phyloP scores from a whole-genome alignment of 2,113 vertebrate species.

The Cnemophilus loriae region DNA sequence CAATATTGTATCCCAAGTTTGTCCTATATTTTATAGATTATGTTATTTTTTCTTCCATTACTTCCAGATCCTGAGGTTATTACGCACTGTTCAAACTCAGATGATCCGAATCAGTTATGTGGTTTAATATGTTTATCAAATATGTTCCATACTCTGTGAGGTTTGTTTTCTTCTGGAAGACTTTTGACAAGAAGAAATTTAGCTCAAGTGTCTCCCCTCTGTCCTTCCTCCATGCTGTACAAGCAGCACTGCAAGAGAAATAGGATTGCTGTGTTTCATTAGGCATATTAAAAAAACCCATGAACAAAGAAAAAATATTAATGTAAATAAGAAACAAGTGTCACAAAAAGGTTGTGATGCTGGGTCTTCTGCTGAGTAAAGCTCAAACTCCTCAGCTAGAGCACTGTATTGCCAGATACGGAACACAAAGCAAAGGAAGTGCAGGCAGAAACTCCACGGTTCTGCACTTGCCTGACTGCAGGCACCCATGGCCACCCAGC shows the following conservation, averaged over 20 bases:
- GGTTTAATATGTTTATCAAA: neutral
- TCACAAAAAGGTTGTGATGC: neutral
- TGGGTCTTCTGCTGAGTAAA: neutral
- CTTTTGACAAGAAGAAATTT: neutral
- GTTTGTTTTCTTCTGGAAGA: neutral
- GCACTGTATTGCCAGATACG: accelerated
- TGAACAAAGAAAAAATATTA: neutral
- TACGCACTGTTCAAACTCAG: neutral
- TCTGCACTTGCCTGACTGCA: neutral
- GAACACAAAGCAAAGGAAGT: neutral
- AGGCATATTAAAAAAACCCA: neutral
- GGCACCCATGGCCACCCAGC: neutral
- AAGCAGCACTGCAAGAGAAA: neutral
- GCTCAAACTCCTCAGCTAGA: neutral
- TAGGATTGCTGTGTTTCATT: neutral
- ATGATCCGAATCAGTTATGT: neutral
- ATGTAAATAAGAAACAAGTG: neutral
- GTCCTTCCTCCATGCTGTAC: accelerated
- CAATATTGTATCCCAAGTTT: neutral
- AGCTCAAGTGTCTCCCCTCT: neutral
- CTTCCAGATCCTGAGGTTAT: neutral
- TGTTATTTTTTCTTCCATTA: neutral
- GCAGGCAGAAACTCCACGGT: neutral
- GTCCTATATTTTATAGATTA: neutral
- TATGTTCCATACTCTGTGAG: neutral